Evolutionary conservation across 2,888 invertebrate species (phyloP).

Genomic region (Apomyelois bistriatella): DNA sequence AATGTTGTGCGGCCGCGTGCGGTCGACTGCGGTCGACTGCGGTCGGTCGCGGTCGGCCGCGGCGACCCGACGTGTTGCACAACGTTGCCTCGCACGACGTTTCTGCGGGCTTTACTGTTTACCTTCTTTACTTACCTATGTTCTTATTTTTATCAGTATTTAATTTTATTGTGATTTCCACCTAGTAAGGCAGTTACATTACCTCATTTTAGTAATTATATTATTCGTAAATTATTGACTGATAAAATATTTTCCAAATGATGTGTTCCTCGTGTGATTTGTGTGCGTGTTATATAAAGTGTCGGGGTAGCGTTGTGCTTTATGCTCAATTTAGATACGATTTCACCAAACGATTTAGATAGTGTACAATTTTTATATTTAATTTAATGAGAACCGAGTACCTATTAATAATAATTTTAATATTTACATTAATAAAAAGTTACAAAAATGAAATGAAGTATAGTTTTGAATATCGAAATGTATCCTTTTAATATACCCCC

Average conservation of each 20-base stretch:
- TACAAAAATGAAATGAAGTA: conserved; percentile 57
- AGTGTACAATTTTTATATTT: conserved; percentile 76
- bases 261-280: conserved; percentile 71
- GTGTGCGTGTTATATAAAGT: conserved; percentile 61
- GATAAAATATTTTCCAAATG: conserved; percentile 76
- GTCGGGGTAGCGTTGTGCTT: conserved; percentile 78
- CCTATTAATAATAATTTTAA: conserved; percentile 78
- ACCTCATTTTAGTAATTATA: conserved; percentile 72
- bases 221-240: conserved; percentile 74
- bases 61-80: conserved; percentile 47
- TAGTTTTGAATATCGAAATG: conserved; percentile 46
- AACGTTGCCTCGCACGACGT: conserved; percentile 73
- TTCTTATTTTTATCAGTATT: conserved; percentile 72
- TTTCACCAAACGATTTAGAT: conserved; percentile 77
- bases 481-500: conserved; percentile 47
- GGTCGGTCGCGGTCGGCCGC: not conserved
- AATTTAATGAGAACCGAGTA: conserved; percentile 77
- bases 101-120: conserved; percentile 43
- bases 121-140: conserved; percentile 34
- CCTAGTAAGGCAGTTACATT: conserved; percentile 68
- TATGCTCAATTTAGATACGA: conserved; percentile 79
- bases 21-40: not conserved
- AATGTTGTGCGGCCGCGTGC: conserved; percentile 23
- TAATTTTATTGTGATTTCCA: conserved; percentile 70
- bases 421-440: conserved; percentile 79